Base-by-base conservation (phyloP, 2,888 invertebrate genomes). In the Drosophila macrospina region DNA sequence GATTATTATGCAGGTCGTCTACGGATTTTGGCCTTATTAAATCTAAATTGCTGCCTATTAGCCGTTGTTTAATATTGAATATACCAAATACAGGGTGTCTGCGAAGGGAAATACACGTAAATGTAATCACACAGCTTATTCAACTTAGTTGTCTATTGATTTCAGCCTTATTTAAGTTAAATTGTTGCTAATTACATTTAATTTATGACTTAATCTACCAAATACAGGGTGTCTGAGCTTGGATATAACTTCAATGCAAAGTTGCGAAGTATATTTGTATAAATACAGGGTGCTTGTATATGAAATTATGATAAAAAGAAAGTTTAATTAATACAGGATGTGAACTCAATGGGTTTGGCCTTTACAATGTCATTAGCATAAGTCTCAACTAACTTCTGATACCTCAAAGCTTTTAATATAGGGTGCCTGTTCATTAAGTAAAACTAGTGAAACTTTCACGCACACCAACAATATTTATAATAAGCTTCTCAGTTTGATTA, bases 11-110 rank as follows among this genome's bases (percentile, higher is more conserved):
- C 69, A 42, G 57, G 34, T 50, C 34, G 51, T 39, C 20, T 48
- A 57, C 67, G 48, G 57, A 45, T 50, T 68, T 72, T 51, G 32
- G 6, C 16, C 48, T 76, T 59, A 63, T 76, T 67, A 56, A 62
- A 66, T 62, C 51, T 59, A 70, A 66, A 59, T 76, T 66, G 59
- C 39, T 44, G 47, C 26, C 60, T 41, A 47, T 60, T 60, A 65
- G 39, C 20, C 39, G 20, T 47, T 61, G 56, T 57, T 45, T 34
- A 50, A 34, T 54, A 68, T 37, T 52, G 50, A 51, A 47, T 68
- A 56, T 30, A 6, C 8, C 4, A 41, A 34, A 62, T 50, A 72
- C 73, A 73, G 73, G 73, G 73, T 73, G 63, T 10, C n/a, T 34
- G 0, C 1, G 3, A 8, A 13, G 8, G 41, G 5, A 1, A 11